These are phyloP conservation scores for Terebella lapidaria DNA, from an alignment of 2,888 invertebrate genomes.

Conservation along the genomic window DNA sequence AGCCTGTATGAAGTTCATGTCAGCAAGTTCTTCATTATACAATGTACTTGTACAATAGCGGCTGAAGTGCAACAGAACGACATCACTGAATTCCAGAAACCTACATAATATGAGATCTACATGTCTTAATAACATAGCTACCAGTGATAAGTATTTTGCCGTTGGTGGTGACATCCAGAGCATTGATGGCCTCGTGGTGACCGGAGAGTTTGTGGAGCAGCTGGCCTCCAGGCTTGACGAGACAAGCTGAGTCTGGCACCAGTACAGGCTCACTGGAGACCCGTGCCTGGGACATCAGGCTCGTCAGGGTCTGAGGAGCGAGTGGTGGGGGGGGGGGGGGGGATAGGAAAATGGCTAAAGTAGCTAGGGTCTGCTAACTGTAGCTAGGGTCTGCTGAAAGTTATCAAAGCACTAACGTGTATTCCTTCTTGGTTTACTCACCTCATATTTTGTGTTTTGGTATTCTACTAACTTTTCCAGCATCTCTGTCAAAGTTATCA, in stretches of 20 bases:
- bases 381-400: too few species aligned
- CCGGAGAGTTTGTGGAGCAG: slow-evolving; percentile 20
- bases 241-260: slow-evolving; percentile 20
- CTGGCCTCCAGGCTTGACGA: slow-evolving; percentile 24
- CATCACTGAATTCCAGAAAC: too few species aligned
- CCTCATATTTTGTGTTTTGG: not conserved
- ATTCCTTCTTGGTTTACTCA: not conserved
- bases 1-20: too few species aligned
- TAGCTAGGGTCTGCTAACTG: too few species aligned
- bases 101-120: too few species aligned
- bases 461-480: slow-evolving; percentile 12
- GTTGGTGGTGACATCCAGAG: slow-evolving; percentile 17
- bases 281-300: slow-evolving; percentile 5
- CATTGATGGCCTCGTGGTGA: slow-evolving; percentile 18
- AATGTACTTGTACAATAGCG: too few species aligned
- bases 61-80: too few species aligned
- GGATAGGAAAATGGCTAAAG: too few species aligned
- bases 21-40: too few species aligned
- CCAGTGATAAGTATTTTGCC: slow-evolving; percentile 20
- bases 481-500: slow-evolving; percentile 12
- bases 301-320: not conserved
- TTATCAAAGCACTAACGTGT: too few species aligned
- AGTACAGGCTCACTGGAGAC: slow-evolving; percentile 8
- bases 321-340: too few species aligned
- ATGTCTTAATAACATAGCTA: slow-evolving; percentile 4